Base-by-base conservation (phyloP, 2,888 invertebrate species). In the Cephus runcator region DNA sequence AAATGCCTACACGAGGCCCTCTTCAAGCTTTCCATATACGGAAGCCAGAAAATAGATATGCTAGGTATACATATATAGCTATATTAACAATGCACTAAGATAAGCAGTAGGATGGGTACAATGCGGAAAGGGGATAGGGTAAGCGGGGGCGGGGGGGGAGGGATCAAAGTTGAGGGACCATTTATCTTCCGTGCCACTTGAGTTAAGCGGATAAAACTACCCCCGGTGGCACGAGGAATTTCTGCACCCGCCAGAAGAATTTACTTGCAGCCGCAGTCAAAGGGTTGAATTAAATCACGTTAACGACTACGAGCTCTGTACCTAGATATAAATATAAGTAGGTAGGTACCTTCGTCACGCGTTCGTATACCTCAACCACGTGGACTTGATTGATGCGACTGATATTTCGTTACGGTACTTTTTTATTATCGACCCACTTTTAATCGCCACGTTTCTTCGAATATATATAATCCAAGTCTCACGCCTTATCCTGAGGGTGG, bases 51-150 rank as follows among this genome's bases (percentile, higher is more conserved):
- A 80, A 81, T 78, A 79, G 79, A 73, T 75, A 73, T 76, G 80
- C 73, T n/a, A 12, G 35, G 12, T 35, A 78, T 74, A 69, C 76
- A 56, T 23, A n/a, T 78, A 79, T 80, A 85, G 81, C 83, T 81
- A 74, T 82, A 83, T 85, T 83, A 85, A 85, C 83, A 83, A 85
- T 83, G 85, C 85, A 85, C 76, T 80, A 77, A 79, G 79, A 78
- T 79, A 77, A 71, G 69, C 73, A 56, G 23, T 23, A 56, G 56
- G 56, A 6, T 56, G 56, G 23, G 56, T 23, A 56, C 23, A 56
- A 56, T 56, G 23, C 56, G 56, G 56, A 56, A 56, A 75, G 76
- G 68, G 56, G 76, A 56, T 73, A 36, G 36, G 35, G 35, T 35
- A 35, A 12, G 12, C 35, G 35, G 35, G 12, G 12, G 36, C 12